Evolutionary conservation across 1,140 invertebrate genomes (phyloP), one percentile per base, ranked within the genome.

Genomic region (Macrotrachela quadricornifera): DNA sequence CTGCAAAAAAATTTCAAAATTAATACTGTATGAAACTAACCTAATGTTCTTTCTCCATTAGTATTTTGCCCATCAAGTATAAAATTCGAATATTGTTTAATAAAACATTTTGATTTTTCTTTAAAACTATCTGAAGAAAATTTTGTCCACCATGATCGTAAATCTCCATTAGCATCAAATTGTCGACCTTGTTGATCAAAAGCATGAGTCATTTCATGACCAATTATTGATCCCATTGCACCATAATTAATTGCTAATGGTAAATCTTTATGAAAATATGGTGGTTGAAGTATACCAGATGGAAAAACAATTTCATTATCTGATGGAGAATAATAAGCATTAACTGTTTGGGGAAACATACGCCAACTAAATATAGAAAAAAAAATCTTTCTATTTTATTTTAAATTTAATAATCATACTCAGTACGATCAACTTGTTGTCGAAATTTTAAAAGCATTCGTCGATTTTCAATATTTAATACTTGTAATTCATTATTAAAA

Each of bases 401-500:
- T 30, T 30, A 4, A 30, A 8, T 30, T 30, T 30, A 4, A 30
- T 42, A 53, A 58, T 62, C 63, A 64, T 67, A 75, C 65, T 64
- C 62, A 10, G 66, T 67, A 52, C 74, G 75, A 56, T 74, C 71
- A 4, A 75, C 71, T 21, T 21, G 2, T 4, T 15, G 38, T 16
- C 54, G 17, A 45, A 49, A 49, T 43, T 47, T 18, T 46, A 17
- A 10, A n/a, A 55, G 14, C 16, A 45, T 36, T 30, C 15, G 18
- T 46, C 46, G 50, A 16, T 45, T 10, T 40, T 47, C 43, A 47
- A 40, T 46, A 44, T 38, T 43, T 14, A 50, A 38, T 21, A 51
- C 80, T 56, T 79, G 80, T 11, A 90, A 64, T 13, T 82, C 83
- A 64, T 90, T 90, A 63, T 87, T 81, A 66, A 90, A 90, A 66